These are phyloP conservation scores for Habrosyne pyritoides DNA, from an alignment of 2,888 invertebrate genomes.

Conservation along the genomic window DNA sequence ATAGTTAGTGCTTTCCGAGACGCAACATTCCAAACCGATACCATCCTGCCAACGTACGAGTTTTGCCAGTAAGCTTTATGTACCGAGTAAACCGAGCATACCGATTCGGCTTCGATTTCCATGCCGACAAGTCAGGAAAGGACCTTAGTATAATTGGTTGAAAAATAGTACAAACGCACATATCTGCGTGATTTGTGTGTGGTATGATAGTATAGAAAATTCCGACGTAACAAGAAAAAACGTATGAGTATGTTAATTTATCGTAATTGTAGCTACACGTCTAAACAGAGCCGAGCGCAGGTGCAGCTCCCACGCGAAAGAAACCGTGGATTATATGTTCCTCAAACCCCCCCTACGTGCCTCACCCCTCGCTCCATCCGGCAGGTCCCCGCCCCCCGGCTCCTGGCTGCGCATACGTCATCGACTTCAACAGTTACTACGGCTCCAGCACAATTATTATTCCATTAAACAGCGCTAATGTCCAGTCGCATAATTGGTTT, in stretches of 20 bases:
- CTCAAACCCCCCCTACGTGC: slow-evolving; percentile 18
- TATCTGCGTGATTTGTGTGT: slow-evolving; percentile 11
- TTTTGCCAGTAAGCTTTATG: too few species aligned
- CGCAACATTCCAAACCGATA: too few species aligned
- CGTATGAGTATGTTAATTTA: slow-evolving; percentile 49
- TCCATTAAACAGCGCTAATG: slow-evolving; percentile 1
- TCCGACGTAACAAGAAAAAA: slow-evolving; percentile 51
- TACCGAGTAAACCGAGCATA: too few species aligned
- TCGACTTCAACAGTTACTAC: slow-evolving; percentile 4
- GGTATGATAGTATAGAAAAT: slow-evolving; percentile 36
- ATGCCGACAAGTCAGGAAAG: too few species aligned
- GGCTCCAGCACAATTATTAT: slow-evolving; percentile 11
- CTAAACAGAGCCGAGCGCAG: slow-evolving; percentile 41
- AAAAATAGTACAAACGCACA: too few species aligned
- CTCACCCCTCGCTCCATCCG: slow-evolving; percentile 1
- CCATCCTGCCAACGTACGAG: too few species aligned
- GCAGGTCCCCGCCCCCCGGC: background rate
- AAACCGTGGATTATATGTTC: slow-evolving; percentile 38
- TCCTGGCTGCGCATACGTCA: background rate
- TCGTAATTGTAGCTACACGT: slow-evolving; percentile 46
- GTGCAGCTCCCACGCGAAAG: slow-evolving; percentile 57
- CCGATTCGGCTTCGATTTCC: too few species aligned
- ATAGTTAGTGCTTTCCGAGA: too few species aligned
- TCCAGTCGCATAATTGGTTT: slow-evolving; percentile 22
- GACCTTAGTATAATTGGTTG: too few species aligned